phyloP scores from a whole-genome alignment of 2,113 vertebrate species.

The Aldabrachelys gigantea region DNA sequence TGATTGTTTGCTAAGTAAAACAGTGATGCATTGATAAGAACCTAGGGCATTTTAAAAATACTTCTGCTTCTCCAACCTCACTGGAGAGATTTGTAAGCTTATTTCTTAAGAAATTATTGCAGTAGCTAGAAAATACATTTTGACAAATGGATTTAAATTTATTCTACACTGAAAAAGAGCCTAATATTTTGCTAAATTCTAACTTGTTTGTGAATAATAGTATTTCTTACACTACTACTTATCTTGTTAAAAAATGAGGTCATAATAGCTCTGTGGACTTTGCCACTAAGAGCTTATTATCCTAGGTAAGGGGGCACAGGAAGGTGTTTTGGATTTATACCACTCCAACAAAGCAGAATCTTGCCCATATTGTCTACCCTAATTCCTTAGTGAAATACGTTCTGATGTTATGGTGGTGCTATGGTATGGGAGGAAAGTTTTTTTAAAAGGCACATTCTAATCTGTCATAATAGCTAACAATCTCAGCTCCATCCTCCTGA shows the following conservation, averaged over 20 bases:
- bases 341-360: neutral
- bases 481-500: neutral
- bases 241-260: neutral
- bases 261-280: neutral
- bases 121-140: slow-evolving; percentile 14
- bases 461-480: neutral
- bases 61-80: neutral
- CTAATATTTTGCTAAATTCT: neutral
- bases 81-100: neutral
- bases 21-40: neutral
- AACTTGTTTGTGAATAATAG: neutral
- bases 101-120: neutral
- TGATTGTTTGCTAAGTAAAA: slow-evolving; percentile 14
- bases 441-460: neutral
- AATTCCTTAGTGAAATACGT: fast-evolving
- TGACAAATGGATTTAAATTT: slow-evolving; percentile 1
- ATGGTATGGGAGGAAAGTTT: neutral
- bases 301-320: neutral
- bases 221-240: neutral
- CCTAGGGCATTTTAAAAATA: slow-evolving; percentile 11
- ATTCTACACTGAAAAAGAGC: neutral
- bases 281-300: neutral
- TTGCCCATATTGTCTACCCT: neutral
- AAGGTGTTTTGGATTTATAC: neutral
- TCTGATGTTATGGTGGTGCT: neutral